These are phyloP conservation scores for Zaprionus lineosus DNA, from an alignment of 2,888 invertebrate genomes.

Conservation along the genomic window DNA sequence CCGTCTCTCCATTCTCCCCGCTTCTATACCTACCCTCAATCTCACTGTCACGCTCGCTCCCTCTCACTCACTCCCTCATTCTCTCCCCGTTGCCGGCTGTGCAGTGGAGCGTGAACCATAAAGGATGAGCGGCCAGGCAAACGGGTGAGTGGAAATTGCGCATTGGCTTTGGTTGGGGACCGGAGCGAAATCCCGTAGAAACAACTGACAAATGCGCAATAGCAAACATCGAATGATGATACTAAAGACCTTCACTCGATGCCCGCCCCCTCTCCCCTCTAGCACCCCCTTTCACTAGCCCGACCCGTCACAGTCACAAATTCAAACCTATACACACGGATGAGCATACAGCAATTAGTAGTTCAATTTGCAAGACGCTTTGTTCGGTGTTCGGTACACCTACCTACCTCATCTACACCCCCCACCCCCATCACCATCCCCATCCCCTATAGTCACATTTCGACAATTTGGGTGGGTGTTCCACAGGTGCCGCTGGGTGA, in stretches of 20 bases:
- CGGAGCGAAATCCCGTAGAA: constrained; percentile 30
- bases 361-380: constrained; percentile 11
- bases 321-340: constrained; percentile 9
- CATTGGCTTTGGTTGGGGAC: constrained; percentile 45
- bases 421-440: no score
- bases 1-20: no score
- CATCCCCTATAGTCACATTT: not conserved
- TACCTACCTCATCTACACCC: no score
- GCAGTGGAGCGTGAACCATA: constrained; percentile 44
- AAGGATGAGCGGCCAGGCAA: constrained; percentile 7
- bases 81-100: not conserved
- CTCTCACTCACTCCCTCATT: not conserved
- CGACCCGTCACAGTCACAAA: constrained; percentile 5
- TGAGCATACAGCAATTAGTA: constrained; percentile 45
- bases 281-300: not conserved
- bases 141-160: constrained; percentile 48
- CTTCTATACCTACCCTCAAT: no score
- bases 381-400: no score
- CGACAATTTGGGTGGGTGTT: not conserved
- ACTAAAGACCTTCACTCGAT: no score
- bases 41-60: no score
- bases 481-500: constrained; percentile 21
- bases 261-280: no score
- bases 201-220: constrained; percentile 36
- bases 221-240: constrained; percentile 29